Evolutionary conservation across 2,797 vertebrate genomes (phyloP).

Genomic region (Tapera naevia): DNA sequence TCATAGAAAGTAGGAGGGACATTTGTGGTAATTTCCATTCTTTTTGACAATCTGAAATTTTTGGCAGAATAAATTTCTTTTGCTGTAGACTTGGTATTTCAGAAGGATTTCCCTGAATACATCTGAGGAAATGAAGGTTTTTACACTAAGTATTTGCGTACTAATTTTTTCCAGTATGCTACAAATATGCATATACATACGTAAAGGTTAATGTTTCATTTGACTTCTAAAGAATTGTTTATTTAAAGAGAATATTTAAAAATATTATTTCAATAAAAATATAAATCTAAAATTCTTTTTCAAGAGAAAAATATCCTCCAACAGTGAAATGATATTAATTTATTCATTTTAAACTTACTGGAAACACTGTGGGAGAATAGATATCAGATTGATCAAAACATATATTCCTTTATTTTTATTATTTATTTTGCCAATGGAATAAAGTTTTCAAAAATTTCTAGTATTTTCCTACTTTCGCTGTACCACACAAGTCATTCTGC

Average conservation of each 20-base stretch:
- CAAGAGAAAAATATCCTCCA: not conserved
- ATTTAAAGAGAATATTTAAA: not conserved
- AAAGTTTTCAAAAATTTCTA: not conserved
- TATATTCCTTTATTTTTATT: not conserved
- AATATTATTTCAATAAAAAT: not conserved
- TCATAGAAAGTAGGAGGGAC: not conserved
- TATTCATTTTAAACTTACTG: not conserved
- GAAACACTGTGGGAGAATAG: not conserved
- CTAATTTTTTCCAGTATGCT: not conserved
- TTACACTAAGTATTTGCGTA: not conserved
- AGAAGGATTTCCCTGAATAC: not conserved
- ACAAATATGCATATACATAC: not conserved
- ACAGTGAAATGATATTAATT: accelerated
- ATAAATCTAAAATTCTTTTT: not conserved
- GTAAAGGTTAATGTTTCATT: not conserved
- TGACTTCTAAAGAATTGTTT: accelerated
- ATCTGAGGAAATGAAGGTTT: not conserved
- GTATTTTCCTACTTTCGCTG: not conserved
- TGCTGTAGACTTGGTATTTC: not conserved
- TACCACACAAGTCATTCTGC: not conserved
- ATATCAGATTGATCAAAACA: not conserved
- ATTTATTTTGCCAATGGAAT: not conserved
- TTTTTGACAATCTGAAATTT: not conserved
- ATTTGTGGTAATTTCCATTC: not conserved
- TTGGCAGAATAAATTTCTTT: not conserved